Conservation (phyloP, 2,888 invertebrate genomes). For the Emmelina monodactyla region DNA sequence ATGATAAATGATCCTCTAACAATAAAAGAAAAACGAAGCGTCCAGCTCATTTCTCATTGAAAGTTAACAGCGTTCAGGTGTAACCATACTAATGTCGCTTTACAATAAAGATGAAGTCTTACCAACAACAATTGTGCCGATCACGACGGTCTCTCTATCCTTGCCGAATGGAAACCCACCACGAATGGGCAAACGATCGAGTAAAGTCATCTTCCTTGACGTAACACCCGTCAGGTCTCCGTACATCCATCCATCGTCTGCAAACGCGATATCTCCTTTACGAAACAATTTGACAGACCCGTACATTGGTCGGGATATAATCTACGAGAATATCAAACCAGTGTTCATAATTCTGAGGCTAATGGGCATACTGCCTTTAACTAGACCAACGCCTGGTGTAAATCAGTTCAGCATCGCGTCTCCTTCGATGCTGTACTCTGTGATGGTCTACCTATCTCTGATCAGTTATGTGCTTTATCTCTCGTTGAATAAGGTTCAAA, state of each 20-base stretch:
- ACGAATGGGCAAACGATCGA: conserved; percentile 32
- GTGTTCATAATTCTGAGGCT: conserved; percentile 48
- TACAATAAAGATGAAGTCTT: conserved; percentile 33
- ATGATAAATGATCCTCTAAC: conserved; percentile 33
- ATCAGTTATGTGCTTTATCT: conserved; percentile 68
- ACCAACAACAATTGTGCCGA: conserved; percentile 23
- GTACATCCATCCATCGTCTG: conserved; percentile 22
- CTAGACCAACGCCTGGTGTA: conserved; percentile 50
- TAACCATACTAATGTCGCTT: conserved; percentile 28
- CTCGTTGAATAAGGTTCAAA: conserved; percentile 68
- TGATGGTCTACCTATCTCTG: conserved; percentile 52
- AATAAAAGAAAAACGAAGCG: background rate
- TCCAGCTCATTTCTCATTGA: background rate
- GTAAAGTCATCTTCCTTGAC: conserved; percentile 45
- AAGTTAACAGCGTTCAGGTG: background rate
- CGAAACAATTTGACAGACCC: conserved; percentile 36
- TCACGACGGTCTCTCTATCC: too few relatives aligned
- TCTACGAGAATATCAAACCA: conserved; percentile 56
- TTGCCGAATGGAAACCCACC: conserved; percentile 41
- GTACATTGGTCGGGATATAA: conserved; percentile 38
- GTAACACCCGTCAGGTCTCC: conserved; percentile 43
- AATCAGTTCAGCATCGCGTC: conserved; percentile 57
- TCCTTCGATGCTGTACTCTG: conserved; percentile 67
- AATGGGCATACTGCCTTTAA: conserved; percentile 71
- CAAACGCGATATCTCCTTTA: conserved; percentile 37